Conservation (phyloP, 2,113 vertebrate species). For the Peucedramus taeniatus region DNA sequence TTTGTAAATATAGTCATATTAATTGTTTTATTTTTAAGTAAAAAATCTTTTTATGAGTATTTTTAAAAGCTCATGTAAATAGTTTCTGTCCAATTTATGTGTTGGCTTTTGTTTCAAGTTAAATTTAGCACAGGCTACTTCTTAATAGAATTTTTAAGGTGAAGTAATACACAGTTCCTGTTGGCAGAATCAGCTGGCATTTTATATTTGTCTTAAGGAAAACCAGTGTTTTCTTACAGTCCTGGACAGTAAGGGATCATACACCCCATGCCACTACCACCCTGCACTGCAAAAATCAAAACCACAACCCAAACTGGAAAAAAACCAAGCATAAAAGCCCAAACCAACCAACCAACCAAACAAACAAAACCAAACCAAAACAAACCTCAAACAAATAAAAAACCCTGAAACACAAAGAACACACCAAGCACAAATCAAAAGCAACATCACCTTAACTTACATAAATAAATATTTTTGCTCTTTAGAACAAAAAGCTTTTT, state of each 20-base stretch:
- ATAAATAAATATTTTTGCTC: not conserved
- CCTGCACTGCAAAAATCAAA: not conserved
- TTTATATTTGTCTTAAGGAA: not conserved
- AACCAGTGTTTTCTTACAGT: not conserved
- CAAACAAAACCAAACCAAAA: not conserved
- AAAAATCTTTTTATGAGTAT: not conserved
- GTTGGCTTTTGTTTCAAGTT: not conserved
- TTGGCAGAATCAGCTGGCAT: not conserved
- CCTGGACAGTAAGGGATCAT: not conserved
- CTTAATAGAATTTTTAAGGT: not conserved
- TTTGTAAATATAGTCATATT: not conserved
- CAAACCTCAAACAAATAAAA: not conserved
- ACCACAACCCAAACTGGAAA: not conserved
- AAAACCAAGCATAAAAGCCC: accelerated
- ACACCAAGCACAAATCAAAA: not conserved
- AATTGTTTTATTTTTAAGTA: not conserved
- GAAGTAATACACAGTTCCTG: not conserved
- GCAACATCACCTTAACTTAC: not conserved
- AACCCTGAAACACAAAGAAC: accelerated
- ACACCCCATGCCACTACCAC: accelerated
- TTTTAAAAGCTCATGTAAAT: not conserved
- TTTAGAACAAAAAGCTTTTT: not conserved
- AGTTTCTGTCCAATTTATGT: not conserved
- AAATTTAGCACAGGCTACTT: not conserved
- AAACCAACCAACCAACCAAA: not conserved